Evolutionary conservation across 2,113 vertebrate genomes (phyloP), one percentile per base, ranked within the genome.

Genomic region (Actinemys pallida): DNA sequence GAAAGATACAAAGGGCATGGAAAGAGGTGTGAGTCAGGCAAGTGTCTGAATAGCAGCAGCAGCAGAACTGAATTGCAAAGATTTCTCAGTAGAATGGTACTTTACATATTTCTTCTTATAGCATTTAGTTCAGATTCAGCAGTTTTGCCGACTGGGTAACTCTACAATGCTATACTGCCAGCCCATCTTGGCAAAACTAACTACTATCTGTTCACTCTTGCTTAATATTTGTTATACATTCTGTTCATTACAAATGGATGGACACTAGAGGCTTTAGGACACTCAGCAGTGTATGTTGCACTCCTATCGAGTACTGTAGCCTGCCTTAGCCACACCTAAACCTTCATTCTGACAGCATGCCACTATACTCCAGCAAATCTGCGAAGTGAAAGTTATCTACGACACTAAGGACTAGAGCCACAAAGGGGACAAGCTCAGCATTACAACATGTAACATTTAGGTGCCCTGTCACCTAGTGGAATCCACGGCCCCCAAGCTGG

Each of bases 201-300:
- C 8, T 0, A 87, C 29, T 42, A 20, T 0, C 5, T 42, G 29
- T 2, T 54, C 62, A 11, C 31, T 83, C 24, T 6, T 27, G 20
- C 14, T 76, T 45, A 27, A 45, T 42, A 76, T 27, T 6, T 42
- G n/a, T 9, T 86, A 2, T 1, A 42, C 22, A 47, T 31, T 1
- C 1, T 17, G 22, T 65, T 65, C 62, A 17, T 35, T 19, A 89
- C 76, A 47, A 88, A 31, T 6, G 1, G n/a, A 24, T 8, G 1
- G 1, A 2, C 10, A 1, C 16, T 57, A 57, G 10, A 3, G 2
- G 6, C 0, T 0, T 54, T 8, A 11, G 17, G 79, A 65, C 62
- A 3, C 62, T 12, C 25, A 87, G 1, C 22, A 59, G 20, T 0
- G 12, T 52, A 2, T n/a, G 11, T n/a, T 20, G 50, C 79, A 83